Conservation (phyloP, 2,113 vertebrate genomes). For the Oreochromis aureus region DNA sequence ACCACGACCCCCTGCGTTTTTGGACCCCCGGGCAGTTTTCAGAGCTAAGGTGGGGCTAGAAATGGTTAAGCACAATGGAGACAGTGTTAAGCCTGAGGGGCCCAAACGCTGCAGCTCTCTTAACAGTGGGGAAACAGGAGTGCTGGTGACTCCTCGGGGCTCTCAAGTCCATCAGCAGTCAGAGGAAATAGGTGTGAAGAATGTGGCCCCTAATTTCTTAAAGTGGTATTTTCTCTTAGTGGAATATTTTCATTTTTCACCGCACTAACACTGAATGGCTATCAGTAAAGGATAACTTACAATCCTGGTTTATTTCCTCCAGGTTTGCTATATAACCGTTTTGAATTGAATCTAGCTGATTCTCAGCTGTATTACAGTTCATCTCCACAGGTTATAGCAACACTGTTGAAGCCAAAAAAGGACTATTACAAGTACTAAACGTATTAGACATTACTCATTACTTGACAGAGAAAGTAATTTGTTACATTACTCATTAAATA, state of each 20-base stretch:
- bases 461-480: not conserved
- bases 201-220: conserved; percentile 2
- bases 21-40: conserved; percentile 24
- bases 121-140: conserved; percentile 14
- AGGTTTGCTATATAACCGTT: not conserved
- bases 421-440: not conserved
- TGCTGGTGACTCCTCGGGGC: not conserved
- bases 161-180: conserved; percentile 3
- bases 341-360: not conserved
- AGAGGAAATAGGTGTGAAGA: conserved; percentile 22
- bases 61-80: conserved; percentile 56
- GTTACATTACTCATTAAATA: not conserved
- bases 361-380: not conserved
- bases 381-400: not conserved
- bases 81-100: conserved; percentile 42
- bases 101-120: not conserved
- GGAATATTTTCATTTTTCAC: not conserved
- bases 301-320: not conserved
- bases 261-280: not conserved
- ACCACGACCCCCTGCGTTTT: not conserved
- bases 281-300: not conserved
- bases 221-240: not conserved
- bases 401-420: not conserved
- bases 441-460: not conserved
- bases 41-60: conserved; percentile 47